These are phyloP conservation scores for Catamblyrhynchus diadema DNA, from an alignment of 2,797 vertebrate genomes.

Conservation along the genomic window DNA sequence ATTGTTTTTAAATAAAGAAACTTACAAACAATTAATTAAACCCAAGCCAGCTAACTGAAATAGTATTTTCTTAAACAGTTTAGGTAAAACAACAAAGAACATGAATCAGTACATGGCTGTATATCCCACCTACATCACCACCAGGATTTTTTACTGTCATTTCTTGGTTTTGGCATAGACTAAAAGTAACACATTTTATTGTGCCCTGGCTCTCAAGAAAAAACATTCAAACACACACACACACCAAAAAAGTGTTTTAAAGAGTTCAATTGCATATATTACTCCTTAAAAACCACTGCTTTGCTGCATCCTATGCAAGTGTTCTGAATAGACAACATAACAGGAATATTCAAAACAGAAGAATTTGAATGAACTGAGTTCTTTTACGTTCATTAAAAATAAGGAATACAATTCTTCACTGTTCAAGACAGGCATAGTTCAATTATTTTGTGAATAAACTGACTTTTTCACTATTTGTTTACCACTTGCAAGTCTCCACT, in stretches of 20 bases:
- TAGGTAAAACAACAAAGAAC: neutral
- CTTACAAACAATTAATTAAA: neutral
- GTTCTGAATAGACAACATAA: neutral
- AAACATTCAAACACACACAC: neutral
- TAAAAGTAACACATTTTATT: neutral
- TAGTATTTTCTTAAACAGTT: neutral
- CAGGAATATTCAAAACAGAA: neutral
- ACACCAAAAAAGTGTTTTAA: neutral
- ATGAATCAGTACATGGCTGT: neutral
- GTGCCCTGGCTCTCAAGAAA: neutral
- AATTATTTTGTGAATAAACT: neutral
- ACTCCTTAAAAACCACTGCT: neutral
- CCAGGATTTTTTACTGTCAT: neutral
- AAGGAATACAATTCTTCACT: neutral
- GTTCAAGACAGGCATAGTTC: neutral
- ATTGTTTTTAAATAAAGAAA: neutral
- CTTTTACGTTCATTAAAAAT: neutral
- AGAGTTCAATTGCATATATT: neutral
- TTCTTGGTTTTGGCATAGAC: neutral
- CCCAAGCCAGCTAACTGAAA: neutral
- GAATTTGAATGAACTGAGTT: neutral
- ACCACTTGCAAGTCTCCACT: neutral
- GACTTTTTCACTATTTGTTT: neutral
- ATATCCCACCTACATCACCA: neutral
- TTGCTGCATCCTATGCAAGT: neutral